Base-by-base conservation (phyloP, 2,888 invertebrate genomes). In the Calliphora vomitoria region DNA sequence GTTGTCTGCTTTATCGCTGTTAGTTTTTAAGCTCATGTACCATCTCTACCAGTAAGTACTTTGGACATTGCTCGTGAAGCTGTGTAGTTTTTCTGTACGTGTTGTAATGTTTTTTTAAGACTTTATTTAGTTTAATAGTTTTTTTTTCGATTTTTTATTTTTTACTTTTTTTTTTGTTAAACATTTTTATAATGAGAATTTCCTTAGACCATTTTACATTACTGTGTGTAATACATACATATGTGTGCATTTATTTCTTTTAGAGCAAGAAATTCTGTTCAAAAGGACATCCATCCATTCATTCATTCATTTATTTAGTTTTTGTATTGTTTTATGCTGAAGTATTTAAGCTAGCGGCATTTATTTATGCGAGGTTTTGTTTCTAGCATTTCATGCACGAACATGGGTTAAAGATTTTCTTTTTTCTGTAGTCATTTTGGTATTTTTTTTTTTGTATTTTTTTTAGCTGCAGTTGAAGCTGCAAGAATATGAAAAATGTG, bases 341-440 rank as follows among this genome's bases (percentile, higher is more conserved):
- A 64, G 8, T 50, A 55, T 72, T 74, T 68, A 64, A 55, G 72
- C 72, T 62, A 41, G 41, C 58, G 62, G 79, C 74, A 53, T 78
- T 62, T 83, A 71, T 68, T 31, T 71, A 25, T n/a, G 15, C 20
- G 15, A 13, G 3, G n/a, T 71, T 81, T 80, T 85, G 64, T 85
- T 75, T 80, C 68, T 15, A 35, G 15, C 38, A 75, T 82, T 38
- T 82, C 47, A 68, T 58, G 47, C 74, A 60, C 35, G 20, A 68
- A 53, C 25, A 38, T 58, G 64, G 38, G 64, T 53, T 66, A 76
- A 66, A 53, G 8, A 62, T 62, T 15, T n/a, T 38, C 8, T 15
- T 35, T n/a, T 1, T 10, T 13, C 18, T 38, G 11, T 35, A 35
- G 4, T 35, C 6, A 6, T 35, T 3, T 25, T 25, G 25, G 25